Conservation (phyloP, 2,888 invertebrate genomes). For the Chrysomela aeneicollis region DNA sequence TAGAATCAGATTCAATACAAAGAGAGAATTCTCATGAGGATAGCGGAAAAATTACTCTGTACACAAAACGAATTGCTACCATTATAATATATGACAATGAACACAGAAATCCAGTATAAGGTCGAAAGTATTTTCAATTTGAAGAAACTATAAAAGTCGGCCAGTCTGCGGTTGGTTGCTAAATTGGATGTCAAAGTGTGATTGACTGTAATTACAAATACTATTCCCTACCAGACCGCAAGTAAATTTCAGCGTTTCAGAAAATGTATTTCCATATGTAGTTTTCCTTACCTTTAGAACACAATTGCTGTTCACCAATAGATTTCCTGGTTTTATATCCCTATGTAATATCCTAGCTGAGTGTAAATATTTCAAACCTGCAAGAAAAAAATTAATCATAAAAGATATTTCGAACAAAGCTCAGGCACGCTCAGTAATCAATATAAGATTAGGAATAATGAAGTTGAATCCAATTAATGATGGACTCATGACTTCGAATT, state of each 20-base stretch:
- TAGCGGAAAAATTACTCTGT: not conserved
- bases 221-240: not conserved
- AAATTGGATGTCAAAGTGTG: slow-evolving; percentile 5
- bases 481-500: too few relatives aligned
- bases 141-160: not conserved
- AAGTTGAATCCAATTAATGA: too few relatives aligned
- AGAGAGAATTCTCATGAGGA: too few relatives aligned
- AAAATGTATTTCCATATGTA: not conserved
- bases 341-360: slow-evolving; percentile 97
- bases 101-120: not conserved
- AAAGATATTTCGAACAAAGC: not conserved
- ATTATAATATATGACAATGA: not conserved
- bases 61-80: not conserved
- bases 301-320: slow-evolving; percentile 99
- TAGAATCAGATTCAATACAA: too few relatives aligned
- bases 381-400: slow-evolving; percentile 48
- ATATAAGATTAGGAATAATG: too few relatives aligned
- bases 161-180: not conserved
- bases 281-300: slow-evolving; percentile 80
- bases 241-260: not conserved
- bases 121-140: not conserved
- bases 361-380: slow-evolving; percentile 97
- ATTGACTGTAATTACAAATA: not conserved
- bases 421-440: too few relatives aligned
- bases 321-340: slow-evolving; percentile 99